Base-by-base conservation (phyloP, 2,888 invertebrate genomes). In the Phyllotreta striolata region DNA sequence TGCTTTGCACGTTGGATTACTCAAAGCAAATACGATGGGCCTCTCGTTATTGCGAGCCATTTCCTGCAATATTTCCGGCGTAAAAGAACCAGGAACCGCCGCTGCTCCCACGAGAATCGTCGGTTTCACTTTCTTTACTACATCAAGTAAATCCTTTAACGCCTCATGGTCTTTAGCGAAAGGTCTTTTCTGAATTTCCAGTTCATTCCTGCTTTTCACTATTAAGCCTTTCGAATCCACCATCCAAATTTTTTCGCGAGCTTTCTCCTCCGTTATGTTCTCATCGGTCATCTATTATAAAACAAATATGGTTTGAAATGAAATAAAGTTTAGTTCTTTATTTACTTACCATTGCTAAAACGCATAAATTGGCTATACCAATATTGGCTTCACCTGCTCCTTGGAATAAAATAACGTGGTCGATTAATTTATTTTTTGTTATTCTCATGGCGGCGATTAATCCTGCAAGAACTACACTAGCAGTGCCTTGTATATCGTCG, bases 1-100 rank as follows among this genome's bases (percentile, higher is more conserved):
- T 0, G 99, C 96, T 84, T 96, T 97, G 81, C 89, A 89, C 59
- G 99, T 99, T 59, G 99, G 99, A 85, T 99, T 99, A 79, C 97
- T 97, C 51, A 99, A 87, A 9, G 99, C 98, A 83, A 99, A 99
- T 74, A 99, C 93, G 67, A 99, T 90, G 1, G 99, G 99, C 60
- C 86, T 85, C 14, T 90, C 87, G 82, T 96, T 95, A 78, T 89
- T 85, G 55, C 84, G 84, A 9, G 87, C 95, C 97, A 99, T 97
- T 77, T 88, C 86, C 74, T 87, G 84, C 59, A 99, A 85, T 76
- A 99, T 93, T 71, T 90, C 89, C 13, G 89, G 82, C 0, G 93
- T 96, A 83, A 99, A 99, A n/a, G 96, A 96, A 55, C 96, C 95
- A 35, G 91, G 90, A 66, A 95, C 88, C 0, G 98, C 97, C 13